Base-by-base conservation (phyloP, 1,140 invertebrate genomes). In the Lepeophtheirus salmonis region DNA sequence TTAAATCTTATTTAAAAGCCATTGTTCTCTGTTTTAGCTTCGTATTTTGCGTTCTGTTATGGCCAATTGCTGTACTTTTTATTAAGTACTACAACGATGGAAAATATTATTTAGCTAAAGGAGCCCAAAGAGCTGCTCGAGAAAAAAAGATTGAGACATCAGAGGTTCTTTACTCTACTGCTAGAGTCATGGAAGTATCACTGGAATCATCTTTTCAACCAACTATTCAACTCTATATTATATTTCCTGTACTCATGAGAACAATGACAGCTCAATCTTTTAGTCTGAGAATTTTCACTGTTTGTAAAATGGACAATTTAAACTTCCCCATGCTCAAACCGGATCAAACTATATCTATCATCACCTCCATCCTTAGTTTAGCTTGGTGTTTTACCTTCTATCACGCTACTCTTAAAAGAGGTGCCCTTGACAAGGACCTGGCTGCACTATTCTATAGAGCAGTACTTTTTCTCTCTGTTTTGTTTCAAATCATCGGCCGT, bases 311-410 rank as follows among this genome's bases (percentile, higher is more conserved):
- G 12, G 57, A 41, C 3, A 59, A 50, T 14, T 22, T 54, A 17
- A 22, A 54, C 52, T 41, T 59, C 23, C 57, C 57, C 18, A 41
- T 59, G 17, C 10, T 59, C 4, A 59, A 59, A 22, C 30, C 49
- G 17, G 57, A 59, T 16, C 57, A 59, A 22, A 59, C 57, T 17
- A 14, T 59, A 14, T 59, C 57, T n/a, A 59, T 59, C 22, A 59
- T 59, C 57, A 59, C 57, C 12, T 59, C 57, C n/a, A 59, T 59
- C 50, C 48, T 59, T 20, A 59, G 57, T 21, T 50, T 59, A 41
- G 23, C 57, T 16, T 59, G 57, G 57, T 59, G 57, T 22, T 59
- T 59, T 22, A 59, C 57, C 13, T n/a, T 41, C 1, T 59, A 59
- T 16, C 57, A 59, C 22, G 57, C 57, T 6, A 59, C 57, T 2